A percentile compares a stretch with the other conserved stretches of the same genome.
phyloP scores from a whole-genome alignment of 2,888 invertebrate genomes.

The Silvanus unidentatus region DNA sequence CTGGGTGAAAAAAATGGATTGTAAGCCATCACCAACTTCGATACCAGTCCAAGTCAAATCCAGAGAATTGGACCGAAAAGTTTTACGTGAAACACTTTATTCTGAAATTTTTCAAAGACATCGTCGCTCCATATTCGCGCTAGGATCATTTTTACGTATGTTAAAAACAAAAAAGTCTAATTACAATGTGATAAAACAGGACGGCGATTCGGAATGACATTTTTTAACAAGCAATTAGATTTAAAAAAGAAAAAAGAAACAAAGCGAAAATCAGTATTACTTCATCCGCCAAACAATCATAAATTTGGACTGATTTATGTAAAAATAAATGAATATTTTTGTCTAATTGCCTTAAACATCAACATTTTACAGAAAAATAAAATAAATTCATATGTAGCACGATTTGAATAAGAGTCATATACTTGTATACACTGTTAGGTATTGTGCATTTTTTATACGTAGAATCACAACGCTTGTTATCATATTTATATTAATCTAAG shows the following conservation, averaged over 20 bases:
- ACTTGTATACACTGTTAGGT: too few species aligned
- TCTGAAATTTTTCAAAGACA: conserved; percentile 74
- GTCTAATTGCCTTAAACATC: too few species aligned
- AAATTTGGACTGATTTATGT: not conserved
- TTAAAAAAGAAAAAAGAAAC: not conserved
- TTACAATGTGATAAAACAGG: conserved; percentile 66
- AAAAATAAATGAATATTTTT: too few species aligned
- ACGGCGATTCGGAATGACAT: conserved; percentile 38
- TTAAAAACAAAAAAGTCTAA: conserved; percentile 68
- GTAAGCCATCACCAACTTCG: conserved; percentile 31
- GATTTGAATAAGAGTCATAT: too few species aligned
- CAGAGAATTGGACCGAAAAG: conserved; percentile 54
- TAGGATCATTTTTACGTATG: conserved; percentile 70
- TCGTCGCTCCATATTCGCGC: conserved; percentile 67
- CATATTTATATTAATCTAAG: too few species aligned
- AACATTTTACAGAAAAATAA: too few species aligned
- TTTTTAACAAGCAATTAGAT: not conserved
- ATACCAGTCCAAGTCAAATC: conserved; percentile 25
- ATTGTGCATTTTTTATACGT: too few species aligned
- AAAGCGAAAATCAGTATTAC: too few species aligned
- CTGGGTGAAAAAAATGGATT: conserved; percentile 21
- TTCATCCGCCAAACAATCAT: not conserved
- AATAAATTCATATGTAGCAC: too few species aligned
- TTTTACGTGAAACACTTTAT: conserved; percentile 65
- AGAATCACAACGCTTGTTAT: too few species aligned